Conservation (phyloP, 2,797 vertebrate genomes). For the Rachycentron canadum region DNA sequence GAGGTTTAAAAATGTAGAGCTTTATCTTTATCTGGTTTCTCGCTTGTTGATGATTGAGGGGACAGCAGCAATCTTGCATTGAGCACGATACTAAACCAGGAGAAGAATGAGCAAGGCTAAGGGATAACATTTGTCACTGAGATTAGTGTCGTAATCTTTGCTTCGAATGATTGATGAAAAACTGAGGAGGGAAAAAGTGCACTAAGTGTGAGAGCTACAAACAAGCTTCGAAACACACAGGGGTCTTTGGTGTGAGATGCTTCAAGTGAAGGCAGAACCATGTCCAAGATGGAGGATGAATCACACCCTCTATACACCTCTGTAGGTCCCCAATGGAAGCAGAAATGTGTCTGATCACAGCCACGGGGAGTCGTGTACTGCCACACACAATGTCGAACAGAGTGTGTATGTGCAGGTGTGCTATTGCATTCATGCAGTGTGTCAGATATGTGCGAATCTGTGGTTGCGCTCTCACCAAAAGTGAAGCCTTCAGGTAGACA, state of each 20-base stretch:
- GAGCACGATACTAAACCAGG: slow-evolving; percentile 31
- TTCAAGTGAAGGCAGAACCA: slow-evolving; percentile 57
- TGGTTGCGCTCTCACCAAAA: slow-evolving; percentile 23
- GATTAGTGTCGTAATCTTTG: slow-evolving; percentile 43
- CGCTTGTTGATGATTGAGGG: slow-evolving; percentile 39
- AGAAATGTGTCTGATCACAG: slow-evolving; percentile 58
- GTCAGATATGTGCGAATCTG: slow-evolving; percentile 18
- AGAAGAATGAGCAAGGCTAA: slow-evolving; percentile 29
- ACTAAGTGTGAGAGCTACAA: slow-evolving; percentile 25
- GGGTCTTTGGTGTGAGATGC: slow-evolving; percentile 56
- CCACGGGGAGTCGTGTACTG: slow-evolving; percentile 35
- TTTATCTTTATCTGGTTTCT: slow-evolving; percentile 26
- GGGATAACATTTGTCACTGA: slow-evolving; percentile 25
- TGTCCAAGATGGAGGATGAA: slow-evolving; percentile 53
- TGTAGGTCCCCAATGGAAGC: slow-evolving; percentile 35
- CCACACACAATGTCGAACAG: not conserved
- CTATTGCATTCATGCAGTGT: not conserved
- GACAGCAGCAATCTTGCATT: slow-evolving; percentile 26
- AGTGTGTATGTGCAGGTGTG: not conserved
- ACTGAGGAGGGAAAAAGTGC: slow-evolving; percentile 2
- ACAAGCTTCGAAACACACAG: slow-evolving; percentile 33
- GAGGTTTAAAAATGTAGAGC: slow-evolving; percentile 20
- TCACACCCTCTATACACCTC: slow-evolving; percentile 54
- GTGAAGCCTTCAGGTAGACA: slow-evolving; percentile 39
- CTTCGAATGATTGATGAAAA: slow-evolving; percentile 34